Evolutionary conservation across 2,113 vertebrate genomes (phyloP).

Genomic region (Otus sunia): DNA sequence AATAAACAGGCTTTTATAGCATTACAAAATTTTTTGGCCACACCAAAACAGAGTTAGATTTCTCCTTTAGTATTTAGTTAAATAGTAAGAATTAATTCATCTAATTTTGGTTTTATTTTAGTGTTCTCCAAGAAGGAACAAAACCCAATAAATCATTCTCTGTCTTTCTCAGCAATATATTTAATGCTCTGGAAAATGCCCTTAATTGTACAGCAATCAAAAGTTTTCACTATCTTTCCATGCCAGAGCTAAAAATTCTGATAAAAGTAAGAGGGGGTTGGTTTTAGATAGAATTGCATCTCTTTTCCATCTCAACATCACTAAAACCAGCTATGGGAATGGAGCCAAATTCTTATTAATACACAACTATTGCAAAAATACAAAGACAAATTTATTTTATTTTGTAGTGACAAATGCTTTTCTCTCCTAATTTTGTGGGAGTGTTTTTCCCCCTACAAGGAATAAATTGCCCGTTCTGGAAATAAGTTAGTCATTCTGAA

Average conservation of each 20-base stretch:
- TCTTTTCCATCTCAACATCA: neutral
- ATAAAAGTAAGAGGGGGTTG: neutral
- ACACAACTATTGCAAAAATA: constrained; percentile 13
- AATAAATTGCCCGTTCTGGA: constrained; percentile 47
- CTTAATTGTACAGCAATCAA: neutral
- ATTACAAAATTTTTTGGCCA: neutral
- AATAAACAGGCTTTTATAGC: neutral
- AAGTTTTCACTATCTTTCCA: neutral
- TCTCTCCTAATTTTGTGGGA: constrained; percentile 51
- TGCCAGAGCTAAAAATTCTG: neutral
- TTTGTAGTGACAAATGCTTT: neutral
- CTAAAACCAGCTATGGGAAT: neutral
- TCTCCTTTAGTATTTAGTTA: neutral
- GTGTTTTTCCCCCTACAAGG: constrained; percentile 34
- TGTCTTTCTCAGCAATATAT: neutral
- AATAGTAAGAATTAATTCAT: constrained; percentile 4
- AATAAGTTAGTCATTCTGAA: constrained; percentile 48
- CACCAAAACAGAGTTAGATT: neutral
- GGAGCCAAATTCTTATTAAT: neutral
- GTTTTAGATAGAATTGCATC: neutral
- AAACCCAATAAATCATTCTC: neutral
- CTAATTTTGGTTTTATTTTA: neutral
- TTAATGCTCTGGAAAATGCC: neutral
- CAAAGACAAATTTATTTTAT: neutral
- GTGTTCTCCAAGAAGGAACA: neutral